Percentiles rank a stretch among this genome's conserved stretches.
These are phyloP conservation scores for Fabriciana adippe DNA, from an alignment of 2,888 invertebrate species.

Conservation along the genomic window DNA sequence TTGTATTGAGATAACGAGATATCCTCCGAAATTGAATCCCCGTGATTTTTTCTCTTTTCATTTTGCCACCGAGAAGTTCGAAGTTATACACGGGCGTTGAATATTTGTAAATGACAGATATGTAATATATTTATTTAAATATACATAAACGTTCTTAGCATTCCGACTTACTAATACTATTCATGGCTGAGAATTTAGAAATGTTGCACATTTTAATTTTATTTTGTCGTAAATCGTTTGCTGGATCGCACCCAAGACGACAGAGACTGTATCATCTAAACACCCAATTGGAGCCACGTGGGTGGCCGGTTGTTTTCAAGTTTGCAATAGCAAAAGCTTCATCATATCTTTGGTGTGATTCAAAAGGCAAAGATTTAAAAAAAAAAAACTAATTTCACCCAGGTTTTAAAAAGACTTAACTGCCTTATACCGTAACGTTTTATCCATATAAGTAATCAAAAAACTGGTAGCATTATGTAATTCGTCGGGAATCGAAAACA, in stretches of 20 bases:
- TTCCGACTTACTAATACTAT: constrained; percentile 38
- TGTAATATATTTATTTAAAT: not conserved
- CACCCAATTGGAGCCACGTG: constrained; percentile 43
- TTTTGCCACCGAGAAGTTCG: not conserved
- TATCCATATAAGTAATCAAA: constrained; percentile 23
- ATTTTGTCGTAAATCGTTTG: constrained; percentile 64
- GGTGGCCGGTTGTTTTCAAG: constrained; percentile 41
- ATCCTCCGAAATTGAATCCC: constrained; percentile 58
- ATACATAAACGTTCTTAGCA: constrained; percentile 6
- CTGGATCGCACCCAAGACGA: constrained; percentile 68
- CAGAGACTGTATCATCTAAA: constrained; percentile 44
- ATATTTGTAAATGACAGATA: not conserved
- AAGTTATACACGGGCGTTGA: not conserved
- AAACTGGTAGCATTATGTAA: constrained; percentile 24
- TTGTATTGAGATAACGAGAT: constrained; percentile 53
- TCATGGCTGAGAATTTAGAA: constrained; percentile 57
- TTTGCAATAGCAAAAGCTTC: constrained; percentile 8
- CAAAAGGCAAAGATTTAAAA: not conserved
- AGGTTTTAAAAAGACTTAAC: constrained; percentile 12
- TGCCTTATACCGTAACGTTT: constrained; percentile 17
- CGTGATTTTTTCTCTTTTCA: constrained; percentile 40
- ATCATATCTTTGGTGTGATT: not conserved
- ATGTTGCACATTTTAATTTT: constrained; percentile 69
- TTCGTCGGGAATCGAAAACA: constrained; percentile 32
- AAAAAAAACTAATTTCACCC: no score